Base-by-base conservation (phyloP, 2,888 invertebrate species). In the Drosophila parthenogenetica region DNA sequence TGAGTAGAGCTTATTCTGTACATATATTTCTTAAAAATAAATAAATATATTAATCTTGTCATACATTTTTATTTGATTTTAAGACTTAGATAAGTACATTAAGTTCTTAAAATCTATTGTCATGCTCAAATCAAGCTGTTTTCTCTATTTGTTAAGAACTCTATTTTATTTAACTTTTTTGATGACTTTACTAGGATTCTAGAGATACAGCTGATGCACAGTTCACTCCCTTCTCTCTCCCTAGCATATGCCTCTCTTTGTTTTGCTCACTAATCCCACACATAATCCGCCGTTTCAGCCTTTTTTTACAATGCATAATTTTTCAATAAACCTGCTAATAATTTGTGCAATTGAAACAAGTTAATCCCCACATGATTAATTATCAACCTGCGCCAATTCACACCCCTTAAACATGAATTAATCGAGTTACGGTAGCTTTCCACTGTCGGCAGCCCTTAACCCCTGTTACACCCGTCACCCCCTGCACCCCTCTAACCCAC, bases 321-420 rank as follows among this genome's bases (percentile, higher is more conserved):
- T 73, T 74, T 60, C 77, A 74, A 84, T 86, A 79, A 87, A 78
- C 80, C 89, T 75, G 66, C 75, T 76, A 80, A 82, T 77, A 69
- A 81, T 81, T 71, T 72, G 61, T 51, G 67, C 69, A 73, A 77
- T 87, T 76, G 62, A 54, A 80, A 69, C 87, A 81, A 61, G 50
- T 62, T 85, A 85, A 86, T 86, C 85, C 85, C 89, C 85, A 77
- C 69, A 87, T 86, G 85, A 86, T 86, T 86, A 86, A 86, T 86
- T 86, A 89, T 81, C 87, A 87, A 89, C 73, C 75, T 68, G 69
- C 66, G n/a, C 17, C 17, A 10, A 29, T 51, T 76, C 77, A 57
- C 74, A 66, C 74, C 71, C 64, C 63, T 70, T 46, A 57, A 72
- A 76, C 73, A 72, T 57, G 67, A 81, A 79, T 81, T 84, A 84